These are phyloP conservation scores for Calyptommatus sinebrachiatus DNA, from an alignment of 2,113 vertebrate species.

Conservation along the genomic window DNA sequence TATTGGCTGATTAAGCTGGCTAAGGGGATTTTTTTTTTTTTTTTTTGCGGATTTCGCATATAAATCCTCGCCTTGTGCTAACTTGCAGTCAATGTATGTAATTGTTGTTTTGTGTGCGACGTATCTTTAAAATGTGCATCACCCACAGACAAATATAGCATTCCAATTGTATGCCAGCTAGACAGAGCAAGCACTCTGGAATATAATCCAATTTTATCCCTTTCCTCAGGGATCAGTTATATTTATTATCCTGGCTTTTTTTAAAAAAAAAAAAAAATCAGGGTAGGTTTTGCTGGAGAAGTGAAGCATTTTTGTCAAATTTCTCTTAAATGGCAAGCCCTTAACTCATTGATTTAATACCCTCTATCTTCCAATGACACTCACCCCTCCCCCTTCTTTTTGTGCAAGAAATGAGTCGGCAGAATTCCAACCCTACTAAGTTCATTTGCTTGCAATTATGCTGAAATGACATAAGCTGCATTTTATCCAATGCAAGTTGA, in stretches of 20 bases:
- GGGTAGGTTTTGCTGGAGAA: slow-evolving; percentile 2
- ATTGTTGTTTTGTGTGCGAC: background rate
- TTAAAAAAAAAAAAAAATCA: background rate
- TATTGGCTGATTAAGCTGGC: slow-evolving; percentile 17
- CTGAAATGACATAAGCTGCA: background rate
- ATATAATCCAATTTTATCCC: background rate
- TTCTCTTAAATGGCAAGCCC: background rate
- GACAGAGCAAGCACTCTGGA: background rate
- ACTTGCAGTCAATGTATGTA: slow-evolving; percentile 4
- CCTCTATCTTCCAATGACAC: background rate
- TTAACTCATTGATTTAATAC: background rate
- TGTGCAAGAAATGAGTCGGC: background rate
- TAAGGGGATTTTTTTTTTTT: background rate
- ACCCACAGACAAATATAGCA: background rate
- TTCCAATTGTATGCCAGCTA: background rate
- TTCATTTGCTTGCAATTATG: background rate
- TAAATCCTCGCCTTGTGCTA: background rate
- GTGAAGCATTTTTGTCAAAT: slow-evolving; percentile 5
- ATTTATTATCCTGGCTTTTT: slow-evolving; percentile 21
- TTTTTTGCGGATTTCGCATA: slow-evolving; percentile 16
- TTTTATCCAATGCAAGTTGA: background rate
- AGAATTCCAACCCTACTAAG: background rate
- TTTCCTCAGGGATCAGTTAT: slow-evolving; percentile 37
- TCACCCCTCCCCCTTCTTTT: background rate
- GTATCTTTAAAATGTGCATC: background rate